A percentile compares a stretch with the other conserved stretches of the same genome.
These are phyloP conservation scores for Leptopilina boulardi DNA, from an alignment of 1,140 invertebrate genomes.

Conservation along the genomic window DNA sequence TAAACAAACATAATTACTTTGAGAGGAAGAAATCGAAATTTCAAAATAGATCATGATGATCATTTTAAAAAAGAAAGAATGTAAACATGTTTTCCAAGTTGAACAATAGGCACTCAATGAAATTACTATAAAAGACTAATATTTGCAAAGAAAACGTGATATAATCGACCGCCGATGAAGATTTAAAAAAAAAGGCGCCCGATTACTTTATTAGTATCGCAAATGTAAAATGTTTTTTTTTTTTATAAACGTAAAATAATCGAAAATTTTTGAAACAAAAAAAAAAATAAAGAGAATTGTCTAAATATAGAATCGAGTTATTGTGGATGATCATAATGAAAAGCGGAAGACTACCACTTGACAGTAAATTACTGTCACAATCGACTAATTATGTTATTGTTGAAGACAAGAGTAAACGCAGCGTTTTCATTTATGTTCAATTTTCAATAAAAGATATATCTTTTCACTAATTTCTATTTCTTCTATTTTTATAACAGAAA, in stretches of 20 bases:
- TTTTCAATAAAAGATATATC: not conserved
- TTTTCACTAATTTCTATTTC: not conserved
- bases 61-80: not conserved
- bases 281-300: not conserved
- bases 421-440: not conserved
- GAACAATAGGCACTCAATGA: not conserved
- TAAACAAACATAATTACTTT: not conserved
- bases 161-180: not conserved
- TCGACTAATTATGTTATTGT: slow-evolving; percentile 4
- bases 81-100: slow-evolving; percentile 17
- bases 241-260: no score
- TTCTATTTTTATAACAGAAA: not conserved
- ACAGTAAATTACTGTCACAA: not conserved
- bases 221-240: no score
- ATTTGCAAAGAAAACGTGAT: not conserved
- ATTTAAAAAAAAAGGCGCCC: not conserved
- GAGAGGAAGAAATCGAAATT: not conserved
- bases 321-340: not conserved
- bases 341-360: slow-evolving; percentile 6
- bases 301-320: not conserved
- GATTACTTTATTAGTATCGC: no score
- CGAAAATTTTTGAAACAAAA: not conserved
- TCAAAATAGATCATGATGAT: slow-evolving; percentile 8
- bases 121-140: slow-evolving; percentile 13
- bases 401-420: not conserved